phyloP scores from a whole-genome alignment of 2,888 invertebrate species.

The Drosophila affinis region DNA sequence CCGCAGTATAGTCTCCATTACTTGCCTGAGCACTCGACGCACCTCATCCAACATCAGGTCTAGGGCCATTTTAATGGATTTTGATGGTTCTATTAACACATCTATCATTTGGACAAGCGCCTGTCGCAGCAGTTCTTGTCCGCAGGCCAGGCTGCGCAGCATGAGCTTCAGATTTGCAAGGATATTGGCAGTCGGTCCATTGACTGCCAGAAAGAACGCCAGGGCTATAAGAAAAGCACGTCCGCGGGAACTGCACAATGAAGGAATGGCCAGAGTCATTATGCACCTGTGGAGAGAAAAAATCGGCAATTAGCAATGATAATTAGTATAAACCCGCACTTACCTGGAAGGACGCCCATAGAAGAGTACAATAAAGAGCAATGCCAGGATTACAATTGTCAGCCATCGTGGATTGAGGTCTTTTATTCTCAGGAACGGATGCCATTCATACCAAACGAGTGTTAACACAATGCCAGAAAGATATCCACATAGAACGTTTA shows the following conservation, averaged over 20 bases:
- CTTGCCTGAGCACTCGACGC: slow-evolving; percentile 85
- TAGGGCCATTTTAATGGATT: slow-evolving; percentile 87
- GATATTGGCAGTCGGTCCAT: slow-evolving; percentile 91
- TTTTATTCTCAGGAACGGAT: slow-evolving; percentile 14
- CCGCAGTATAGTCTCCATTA: slow-evolving; percentile 86
- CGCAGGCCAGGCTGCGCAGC: slow-evolving; percentile 90
- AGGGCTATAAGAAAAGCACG: slow-evolving; percentile 90
- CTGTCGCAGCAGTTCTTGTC: slow-evolving; percentile 89
- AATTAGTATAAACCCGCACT: neutral
- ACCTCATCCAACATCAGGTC: slow-evolving; percentile 86
- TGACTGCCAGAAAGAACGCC: slow-evolving; percentile 89
- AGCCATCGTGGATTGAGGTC: slow-evolving; percentile 26
- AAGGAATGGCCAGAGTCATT: slow-evolving; percentile 89
- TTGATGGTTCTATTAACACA: slow-evolving; percentile 88
- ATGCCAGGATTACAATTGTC: slow-evolving; percentile 1
- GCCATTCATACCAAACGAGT: slow-evolving; percentile 61
- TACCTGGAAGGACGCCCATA: slow-evolving; percentile 73
- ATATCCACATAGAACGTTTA: slow-evolving; percentile 58
- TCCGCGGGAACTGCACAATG: slow-evolving; percentile 91
- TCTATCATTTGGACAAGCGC: slow-evolving; percentile 88
- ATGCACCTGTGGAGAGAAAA: slow-evolving; percentile 85
- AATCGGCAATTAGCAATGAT: neutral
- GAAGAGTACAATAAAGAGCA: slow-evolving; percentile 53
- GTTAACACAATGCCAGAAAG: slow-evolving; percentile 57
- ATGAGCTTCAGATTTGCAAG: slow-evolving; percentile 89